Evolutionary conservation across 2,113 vertebrate species (phyloP).

Genomic region (Crotalus horridus): DNA sequence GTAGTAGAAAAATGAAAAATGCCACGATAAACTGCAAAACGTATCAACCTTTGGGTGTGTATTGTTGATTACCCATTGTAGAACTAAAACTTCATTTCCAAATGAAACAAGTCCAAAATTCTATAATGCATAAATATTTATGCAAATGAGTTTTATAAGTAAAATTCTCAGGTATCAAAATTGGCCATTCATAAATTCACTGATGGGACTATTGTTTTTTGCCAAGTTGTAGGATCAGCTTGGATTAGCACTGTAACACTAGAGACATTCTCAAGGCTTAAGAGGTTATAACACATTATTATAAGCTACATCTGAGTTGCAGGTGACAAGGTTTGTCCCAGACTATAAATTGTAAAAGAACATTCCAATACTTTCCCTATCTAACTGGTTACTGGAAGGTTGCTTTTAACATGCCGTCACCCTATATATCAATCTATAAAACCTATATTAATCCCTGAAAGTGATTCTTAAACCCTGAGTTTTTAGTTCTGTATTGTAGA

Average conservation of each 20-base stretch:
- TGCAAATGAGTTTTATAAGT: conserved; percentile 1
- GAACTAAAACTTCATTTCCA: conserved; percentile 17
- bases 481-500: not conserved
- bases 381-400: not conserved
- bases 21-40: not conserved
- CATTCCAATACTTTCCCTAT: not conserved
- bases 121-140: not conserved
- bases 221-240: not conserved
- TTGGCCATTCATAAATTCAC: not conserved
- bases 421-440: not conserved
- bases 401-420: not conserved
- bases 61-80: conserved; percentile 13
- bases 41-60: not conserved
- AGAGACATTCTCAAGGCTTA: not conserved
- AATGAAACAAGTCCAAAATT: conserved; percentile 52
- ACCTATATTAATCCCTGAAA: not conserved
- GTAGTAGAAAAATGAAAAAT: not conserved
- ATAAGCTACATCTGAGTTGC: not conserved
- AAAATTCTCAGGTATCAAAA: not conserved
- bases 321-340: not conserved
- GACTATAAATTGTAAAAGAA: not conserved
- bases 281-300: not conserved
- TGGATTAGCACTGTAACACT: not conserved
- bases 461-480: not conserved
- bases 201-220: not conserved